Percentiles rank a stretch among this genome's conserved stretches.
Conservation (phyloP, 2,113 vertebrate species). For the Melanerpes aurifrons region DNA sequence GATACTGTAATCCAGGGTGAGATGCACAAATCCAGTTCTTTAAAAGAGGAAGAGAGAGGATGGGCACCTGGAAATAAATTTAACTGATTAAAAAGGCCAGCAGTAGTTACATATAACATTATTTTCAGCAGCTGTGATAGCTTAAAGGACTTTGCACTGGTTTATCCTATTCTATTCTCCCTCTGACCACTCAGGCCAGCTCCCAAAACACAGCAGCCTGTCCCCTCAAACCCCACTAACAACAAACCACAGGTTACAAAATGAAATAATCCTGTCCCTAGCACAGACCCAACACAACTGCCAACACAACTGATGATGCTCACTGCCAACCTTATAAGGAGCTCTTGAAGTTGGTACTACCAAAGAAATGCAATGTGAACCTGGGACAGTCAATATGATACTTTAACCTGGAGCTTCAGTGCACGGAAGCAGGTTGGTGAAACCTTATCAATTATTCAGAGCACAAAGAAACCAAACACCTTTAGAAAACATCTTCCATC, state of each 20-base stretch:
- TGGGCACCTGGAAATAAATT: not conserved
- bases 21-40: not conserved
- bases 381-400: not conserved
- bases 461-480: conserved; percentile 42
- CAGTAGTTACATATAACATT: not conserved
- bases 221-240: not conserved
- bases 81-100: not conserved
- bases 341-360: not conserved
- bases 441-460: conserved; percentile 58
- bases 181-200: not conserved
- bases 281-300: not conserved
- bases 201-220: not conserved
- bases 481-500: conserved; percentile 22
- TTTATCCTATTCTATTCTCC: not conserved
- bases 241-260: not conserved
- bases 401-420: not conserved
- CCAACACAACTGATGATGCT: not conserved
- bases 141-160: not conserved
- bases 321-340: not conserved
- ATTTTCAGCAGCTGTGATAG: not conserved
- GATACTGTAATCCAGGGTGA: not conserved
- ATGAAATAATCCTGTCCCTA: not conserved
- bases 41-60: not conserved
- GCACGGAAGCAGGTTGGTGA: not conserved
- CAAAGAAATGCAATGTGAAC: not conserved